These are phyloP conservation scores for Agelas oroides DNA, from an alignment of 37 sponge, comb jelly and placozoan genomes.

Conservation along the genomic window DNA sequence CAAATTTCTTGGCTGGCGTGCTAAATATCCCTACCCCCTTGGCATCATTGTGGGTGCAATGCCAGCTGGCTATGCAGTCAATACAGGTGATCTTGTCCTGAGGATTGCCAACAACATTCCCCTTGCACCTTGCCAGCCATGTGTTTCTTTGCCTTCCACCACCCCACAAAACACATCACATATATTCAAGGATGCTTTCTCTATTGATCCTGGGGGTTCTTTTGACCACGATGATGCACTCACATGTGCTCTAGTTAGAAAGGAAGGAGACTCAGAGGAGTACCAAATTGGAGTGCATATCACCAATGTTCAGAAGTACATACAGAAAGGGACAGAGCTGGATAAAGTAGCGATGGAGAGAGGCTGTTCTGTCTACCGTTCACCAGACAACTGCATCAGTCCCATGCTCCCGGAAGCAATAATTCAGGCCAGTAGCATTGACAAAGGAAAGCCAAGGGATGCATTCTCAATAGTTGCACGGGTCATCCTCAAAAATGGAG, in stretches of 20 bases:
- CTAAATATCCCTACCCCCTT: conserved; percentile 29
- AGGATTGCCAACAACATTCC: conserved; percentile 2
- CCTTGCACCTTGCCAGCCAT: not conserved
- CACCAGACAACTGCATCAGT: conserved; percentile 10
- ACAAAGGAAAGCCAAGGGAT: not conserved
- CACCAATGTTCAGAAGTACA: conserved; percentile 28
- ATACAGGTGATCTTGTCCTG: conserved; percentile 25
- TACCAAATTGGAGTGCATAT: conserved; percentile 58
- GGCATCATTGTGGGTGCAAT: conserved; percentile 37
- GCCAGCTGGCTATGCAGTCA: conserved; percentile 27
- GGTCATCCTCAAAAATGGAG: not conserved
- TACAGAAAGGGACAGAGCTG: not conserved
- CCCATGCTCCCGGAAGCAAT: conserved; percentile 20
- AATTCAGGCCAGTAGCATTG: not conserved
- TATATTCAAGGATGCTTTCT: conserved; percentile 2
- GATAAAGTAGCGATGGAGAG: conserved; percentile 25
- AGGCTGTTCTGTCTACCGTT: conserved; percentile 41
- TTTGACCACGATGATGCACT: conserved; percentile 33
- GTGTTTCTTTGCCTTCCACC: not conserved
- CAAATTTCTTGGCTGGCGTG: conserved; percentile 30
- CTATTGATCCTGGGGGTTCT: conserved; percentile 38
- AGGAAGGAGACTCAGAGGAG: not conserved
- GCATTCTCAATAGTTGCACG: conserved; percentile 13
- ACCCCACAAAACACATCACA: not conserved
- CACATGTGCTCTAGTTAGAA: not conserved